phyloP scores from a whole-genome alignment of 2,888 invertebrate species.

The Schizotus pectinicornis region DNA sequence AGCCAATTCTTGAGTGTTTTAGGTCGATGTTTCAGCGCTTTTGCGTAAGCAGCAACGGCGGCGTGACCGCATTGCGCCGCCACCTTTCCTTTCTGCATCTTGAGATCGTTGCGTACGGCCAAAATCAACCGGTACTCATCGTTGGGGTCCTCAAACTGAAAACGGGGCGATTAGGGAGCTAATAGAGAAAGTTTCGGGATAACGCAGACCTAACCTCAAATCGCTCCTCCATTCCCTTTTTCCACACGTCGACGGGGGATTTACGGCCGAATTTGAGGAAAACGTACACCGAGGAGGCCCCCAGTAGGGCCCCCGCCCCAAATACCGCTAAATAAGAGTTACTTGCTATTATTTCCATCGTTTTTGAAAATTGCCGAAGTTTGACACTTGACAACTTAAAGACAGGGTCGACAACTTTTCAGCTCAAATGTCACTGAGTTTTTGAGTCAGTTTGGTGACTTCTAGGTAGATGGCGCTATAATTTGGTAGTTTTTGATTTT shows the following conservation, averaged over 20 bases:
- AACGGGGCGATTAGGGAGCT: constrained; percentile 11
- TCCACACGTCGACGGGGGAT: constrained; percentile 40
- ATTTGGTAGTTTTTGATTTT: no score
- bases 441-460: no score
- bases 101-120: constrained; percentile 86
- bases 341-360: constrained; percentile 49
- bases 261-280: constrained; percentile 40
- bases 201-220: constrained; percentile 46
- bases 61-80: constrained; percentile 95
- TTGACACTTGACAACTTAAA: no score
- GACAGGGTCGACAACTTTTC: no score
- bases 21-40: constrained; percentile 68
- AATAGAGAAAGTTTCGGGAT: background rate
- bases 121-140: constrained; percentile 82
- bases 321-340: constrained; percentile 48
- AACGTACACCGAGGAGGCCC: constrained; percentile 49
- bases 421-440: no score
- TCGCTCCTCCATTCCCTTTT: constrained; percentile 50
- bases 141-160: constrained; percentile 51
- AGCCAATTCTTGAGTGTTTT: constrained; percentile 67
- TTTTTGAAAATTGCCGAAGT: background rate
- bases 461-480: no score
- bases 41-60: constrained; percentile 85
- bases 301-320: constrained; percentile 50
- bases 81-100: constrained; percentile 95